phyloP scores from a whole-genome alignment of 1,140 invertebrate species.

The Ceratina calcarata region DNA sequence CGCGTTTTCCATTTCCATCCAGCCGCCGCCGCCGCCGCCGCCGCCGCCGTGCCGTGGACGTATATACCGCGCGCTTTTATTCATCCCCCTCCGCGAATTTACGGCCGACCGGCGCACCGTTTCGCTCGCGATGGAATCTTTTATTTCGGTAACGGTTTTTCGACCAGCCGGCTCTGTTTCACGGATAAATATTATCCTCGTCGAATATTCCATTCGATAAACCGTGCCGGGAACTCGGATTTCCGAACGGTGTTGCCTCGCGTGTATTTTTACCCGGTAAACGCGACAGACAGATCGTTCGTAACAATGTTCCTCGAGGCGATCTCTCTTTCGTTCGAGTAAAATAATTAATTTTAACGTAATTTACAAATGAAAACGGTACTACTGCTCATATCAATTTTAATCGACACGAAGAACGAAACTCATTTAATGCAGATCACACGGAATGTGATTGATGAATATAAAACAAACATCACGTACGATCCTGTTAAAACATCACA shows the following conservation, averaged over 20 bases:
- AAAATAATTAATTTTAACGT: no score
- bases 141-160: slow-evolving; percentile 10
- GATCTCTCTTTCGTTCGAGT: not conserved
- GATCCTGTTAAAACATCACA: no score
- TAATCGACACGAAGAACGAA: no score
- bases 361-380: no score
- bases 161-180: not conserved
- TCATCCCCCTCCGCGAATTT: not conserved
- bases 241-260: not conserved
- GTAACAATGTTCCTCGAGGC: slow-evolving; percentile 11
- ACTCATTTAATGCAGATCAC: no score
- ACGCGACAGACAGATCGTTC: not conserved
- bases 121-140: not conserved
- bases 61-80: slow-evolving; percentile 1
- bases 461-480: no score
- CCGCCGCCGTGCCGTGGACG: not conserved
- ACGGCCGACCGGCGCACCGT: not conserved
- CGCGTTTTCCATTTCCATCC: slow-evolving; percentile 11
- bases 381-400: no score
- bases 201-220: slow-evolving; percentile 15
- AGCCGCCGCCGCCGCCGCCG: no score
- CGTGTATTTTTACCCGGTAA: slow-evolving; percentile 10
- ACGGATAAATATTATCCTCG: slow-evolving; percentile 30
- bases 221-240: not conserved
- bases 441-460: no score